Evolutionary conservation across 2,888 invertebrate genomes (phyloP), one percentile per base, ranked within the genome.

Genomic region (Mellilla xanthometata): DNA sequence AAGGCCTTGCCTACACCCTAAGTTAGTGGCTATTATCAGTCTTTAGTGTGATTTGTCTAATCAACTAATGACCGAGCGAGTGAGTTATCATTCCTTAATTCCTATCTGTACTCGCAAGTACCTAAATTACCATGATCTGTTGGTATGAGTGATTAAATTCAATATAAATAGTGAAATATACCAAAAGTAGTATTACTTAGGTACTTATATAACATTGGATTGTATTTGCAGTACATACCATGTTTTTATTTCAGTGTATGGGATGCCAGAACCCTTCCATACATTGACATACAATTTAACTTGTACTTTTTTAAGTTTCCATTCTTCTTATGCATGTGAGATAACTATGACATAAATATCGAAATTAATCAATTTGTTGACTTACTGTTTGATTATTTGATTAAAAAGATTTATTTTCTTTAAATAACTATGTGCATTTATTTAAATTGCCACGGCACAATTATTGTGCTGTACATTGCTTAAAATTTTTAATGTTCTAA

Each of bases 241-340:
- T 60, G 62, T 55, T 7, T 40, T 22, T 58, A 53, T 56, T 52
- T 64, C 76, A 71, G 69, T 74, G 75, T 76, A 76, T 76, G 76
- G 75, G 69, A 76, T 64, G 71, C 54, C 49, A 44, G 44, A 50
- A 36, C 50, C 70, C 72, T 76, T 74, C 75, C 66, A 76, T 76
- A 76, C 72, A 72, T 76, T 77, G 76, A 69, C 58, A 70, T 68
- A 68, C 66, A 65, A 40, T 12, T 42, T 28, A 60, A 29, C 4
- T 38, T 34, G n/a, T n/a, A n/a, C n/a, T 49, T 46, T 52, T 36
- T 8, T n/a, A 24, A 24, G n/a, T 39, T 31, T 45, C 13, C 34
- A 39, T 45, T 45, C 39, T 28, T 33, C 19, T 43, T 26, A 28
- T 30, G 19, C 12, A 30, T 12, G 10, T 36, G 28, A 12, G 13